Percentiles rank a stretch among this genome's conserved stretches.
Conservation (phyloP, 2,888 invertebrate genomes). For the Aphelenchoides bicaudatus region DNA sequence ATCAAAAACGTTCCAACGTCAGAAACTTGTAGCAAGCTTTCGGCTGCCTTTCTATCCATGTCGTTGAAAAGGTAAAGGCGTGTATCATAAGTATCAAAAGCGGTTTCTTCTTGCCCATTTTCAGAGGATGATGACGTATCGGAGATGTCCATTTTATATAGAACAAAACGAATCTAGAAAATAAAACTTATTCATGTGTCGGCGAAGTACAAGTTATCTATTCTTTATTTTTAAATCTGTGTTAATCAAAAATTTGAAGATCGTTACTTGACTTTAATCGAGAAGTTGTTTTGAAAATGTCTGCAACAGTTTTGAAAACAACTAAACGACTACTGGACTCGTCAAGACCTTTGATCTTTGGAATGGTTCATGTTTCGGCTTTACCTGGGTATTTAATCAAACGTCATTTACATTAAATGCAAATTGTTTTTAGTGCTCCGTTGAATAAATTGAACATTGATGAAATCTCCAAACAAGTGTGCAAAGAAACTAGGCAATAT, state of each 20-base stretch:
- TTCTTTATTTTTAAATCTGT: too few species aligned
- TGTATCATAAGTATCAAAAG: slow-evolving; percentile 52
- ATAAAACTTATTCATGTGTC: too few species aligned
- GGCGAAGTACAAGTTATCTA: too few species aligned
- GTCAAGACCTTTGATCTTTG: slow-evolving; percentile 43
- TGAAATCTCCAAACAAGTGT: slow-evolving; percentile 41
- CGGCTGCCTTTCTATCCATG: slow-evolving; percentile 48
- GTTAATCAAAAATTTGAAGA: too few species aligned
- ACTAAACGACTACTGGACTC: not conserved
- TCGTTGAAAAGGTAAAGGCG: slow-evolving; percentile 43
- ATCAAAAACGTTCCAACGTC: slow-evolving; percentile 50
- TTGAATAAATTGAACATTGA: slow-evolving; percentile 31
- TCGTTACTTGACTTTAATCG: not conserved
- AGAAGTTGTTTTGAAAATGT: not conserved
- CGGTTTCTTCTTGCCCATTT: slow-evolving; percentile 3
- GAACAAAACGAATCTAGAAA: too few species aligned
- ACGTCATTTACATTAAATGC: slow-evolving; percentile 6
- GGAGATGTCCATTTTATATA: not conserved
- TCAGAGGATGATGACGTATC: not conserved
- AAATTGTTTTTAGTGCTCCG: slow-evolving; percentile 41
- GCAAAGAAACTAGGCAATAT: slow-evolving; percentile 44
- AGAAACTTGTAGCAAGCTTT: slow-evolving; percentile 24
- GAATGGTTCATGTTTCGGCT: slow-evolving; percentile 56
- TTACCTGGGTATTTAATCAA: slow-evolving; percentile 32
- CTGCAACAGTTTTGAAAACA: not conserved